A percentile compares a stretch with the other conserved stretches of the same genome.
phyloP scores from a whole-genome alignment of 1,140 invertebrate species.

The Diprion similis region DNA sequence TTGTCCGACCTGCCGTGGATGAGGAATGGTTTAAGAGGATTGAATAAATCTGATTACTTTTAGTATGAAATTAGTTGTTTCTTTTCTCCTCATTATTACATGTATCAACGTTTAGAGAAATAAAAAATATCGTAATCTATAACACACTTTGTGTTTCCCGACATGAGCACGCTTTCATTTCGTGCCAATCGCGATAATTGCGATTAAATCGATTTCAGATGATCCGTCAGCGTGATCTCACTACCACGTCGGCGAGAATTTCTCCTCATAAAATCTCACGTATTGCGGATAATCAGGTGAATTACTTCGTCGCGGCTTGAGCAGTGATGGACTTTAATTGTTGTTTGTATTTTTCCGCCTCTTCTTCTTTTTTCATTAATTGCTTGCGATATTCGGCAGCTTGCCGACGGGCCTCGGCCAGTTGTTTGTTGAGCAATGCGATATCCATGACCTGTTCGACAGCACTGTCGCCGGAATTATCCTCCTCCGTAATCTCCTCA shows the following conservation, averaged over 20 bases:
- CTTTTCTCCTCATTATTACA: background rate
- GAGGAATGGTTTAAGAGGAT: background rate
- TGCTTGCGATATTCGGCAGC: constrained; percentile 63
- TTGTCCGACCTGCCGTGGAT: too few species aligned
- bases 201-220: too few species aligned
- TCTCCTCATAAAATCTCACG: too few species aligned
- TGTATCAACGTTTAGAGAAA: background rate
- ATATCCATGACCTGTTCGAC: constrained; percentile 53
- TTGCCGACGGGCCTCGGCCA: constrained; percentile 59
- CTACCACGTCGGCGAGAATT: too few species aligned
- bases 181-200: too few species aligned
- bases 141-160: background rate
- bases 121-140: constrained; percentile 8
- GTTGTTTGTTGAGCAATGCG: constrained; percentile 58
- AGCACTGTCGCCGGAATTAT: constrained; percentile 36
- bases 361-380: constrained; percentile 61
- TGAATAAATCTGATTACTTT: background rate
- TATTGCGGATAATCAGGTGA: constrained; percentile 7
- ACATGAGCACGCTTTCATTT: too few species aligned
- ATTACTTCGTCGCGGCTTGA: constrained; percentile 42
- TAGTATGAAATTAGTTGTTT: constrained; percentile 4
- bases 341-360: constrained; percentile 64
- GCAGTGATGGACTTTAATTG: constrained; percentile 55
- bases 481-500: constrained; percentile 53
- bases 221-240: too few species aligned